Evolutionary conservation across 2,888 invertebrate genomes (phyloP), one percentile per base, ranked within the genome.

Genomic region (Rambutsinella grinnellia): DNA sequence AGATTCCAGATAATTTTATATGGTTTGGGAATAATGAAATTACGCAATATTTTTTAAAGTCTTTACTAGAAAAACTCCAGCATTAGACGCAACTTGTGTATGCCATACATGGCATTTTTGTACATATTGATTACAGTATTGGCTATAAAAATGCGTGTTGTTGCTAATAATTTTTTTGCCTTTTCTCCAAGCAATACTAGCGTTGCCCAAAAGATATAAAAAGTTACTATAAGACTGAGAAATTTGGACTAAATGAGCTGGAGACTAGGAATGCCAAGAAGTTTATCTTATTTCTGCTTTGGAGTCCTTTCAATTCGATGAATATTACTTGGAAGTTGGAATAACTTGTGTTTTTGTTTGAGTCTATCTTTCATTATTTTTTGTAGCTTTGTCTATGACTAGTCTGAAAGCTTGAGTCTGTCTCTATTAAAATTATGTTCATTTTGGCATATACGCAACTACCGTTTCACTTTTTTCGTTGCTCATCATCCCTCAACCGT

Each of bases 221-320:
- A 61, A 51, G 47, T 47, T 47, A 60, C 15, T 44, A 23, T 2
- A 60, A 1, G 57, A 8, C 17, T 24, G 23, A 60, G 15, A 60
- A 2, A 23, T 23, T 36, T 44, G 44, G n/a, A n/a, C n/a, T 60
- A 68, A 68, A 58, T 46, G 58, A 66, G 66, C 27, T 66, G 44
- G 49, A n/a, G 68, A 28, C 58, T 58, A 53, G 58, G 68, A 49
- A 19, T 68, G 68, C 68, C 68, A 68, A 68, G 54, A 67, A 57
- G 68, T 68, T 68, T 68, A 58, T 68, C 58, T 58, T 36, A 28
- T 68, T 58, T 28, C 1, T 49, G 2, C n/a, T 27, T 49, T 62
- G n/a, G n/a, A n/a, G n/a, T n/a, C n/a, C n/a, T n/a, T n/a, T n/a
- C n/a, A n/a, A n/a, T n/a, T n/a, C n/a, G n/a, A n/a, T n/a, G n/a